Evolutionary conservation across 2,888 invertebrate genomes (phyloP).

Genomic region (Parelbella ahira): DNA sequence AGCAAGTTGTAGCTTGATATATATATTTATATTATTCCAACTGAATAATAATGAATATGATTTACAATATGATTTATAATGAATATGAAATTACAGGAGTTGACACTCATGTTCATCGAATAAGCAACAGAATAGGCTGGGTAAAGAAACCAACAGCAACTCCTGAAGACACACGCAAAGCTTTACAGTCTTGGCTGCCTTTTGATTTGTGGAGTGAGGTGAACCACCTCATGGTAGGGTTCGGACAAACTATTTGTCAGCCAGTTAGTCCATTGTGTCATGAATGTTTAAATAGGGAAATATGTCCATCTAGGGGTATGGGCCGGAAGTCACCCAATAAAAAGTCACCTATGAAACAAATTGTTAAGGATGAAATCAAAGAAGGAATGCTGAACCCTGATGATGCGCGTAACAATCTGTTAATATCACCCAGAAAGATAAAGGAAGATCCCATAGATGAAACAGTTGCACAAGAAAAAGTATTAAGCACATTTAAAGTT

Average conservation of each 20-base stretch:
- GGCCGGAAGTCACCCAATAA: slow-evolving; percentile 56
- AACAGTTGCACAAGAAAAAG: slow-evolving; percentile 6
- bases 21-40: too few species aligned
- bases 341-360: slow-evolving; percentile 46
- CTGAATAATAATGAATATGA: too few species aligned
- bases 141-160: slow-evolving; percentile 85
- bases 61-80: too few species aligned
- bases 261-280: slow-evolving; percentile 91
- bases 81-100: slow-evolving; percentile 91
- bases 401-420: background rate
- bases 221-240: slow-evolving; percentile 96
- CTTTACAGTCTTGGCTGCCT: slow-evolving; percentile 94
- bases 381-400: slow-evolving; percentile 19
- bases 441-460: background rate
- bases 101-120: slow-evolving; percentile 98
- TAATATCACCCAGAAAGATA: background rate
- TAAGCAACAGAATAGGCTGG: slow-evolving; percentile 95
- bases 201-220: slow-evolving; percentile 91
- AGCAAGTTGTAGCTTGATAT: too few species aligned
- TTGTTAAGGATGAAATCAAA: slow-evolving; percentile 35
- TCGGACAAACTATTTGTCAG: slow-evolving; percentile 96
- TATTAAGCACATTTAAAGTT: slow-evolving; percentile 13
- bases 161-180: slow-evolving; percentile 93
- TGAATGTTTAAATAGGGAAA: slow-evolving; percentile 88
- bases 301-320: slow-evolving; percentile 87